Conservation (phyloP, 2,113 vertebrate species). For the Corvus moneduloides region DNA sequence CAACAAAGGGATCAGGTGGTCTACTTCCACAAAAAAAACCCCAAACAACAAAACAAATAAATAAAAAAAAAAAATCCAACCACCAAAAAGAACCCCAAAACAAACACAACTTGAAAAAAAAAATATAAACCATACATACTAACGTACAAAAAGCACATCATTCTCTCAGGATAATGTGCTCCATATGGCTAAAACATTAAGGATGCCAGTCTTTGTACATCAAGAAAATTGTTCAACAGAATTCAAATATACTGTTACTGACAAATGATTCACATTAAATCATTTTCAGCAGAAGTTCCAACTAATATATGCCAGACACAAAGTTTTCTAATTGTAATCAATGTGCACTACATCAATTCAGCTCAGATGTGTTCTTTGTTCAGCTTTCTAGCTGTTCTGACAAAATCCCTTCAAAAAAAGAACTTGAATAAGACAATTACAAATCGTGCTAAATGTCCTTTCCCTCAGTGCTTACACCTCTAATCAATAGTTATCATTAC, state of each 20-base stretch:
- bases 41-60: not conserved
- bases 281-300: not conserved
- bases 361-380: not conserved
- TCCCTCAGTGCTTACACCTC: not conserved
- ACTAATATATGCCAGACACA: not conserved
- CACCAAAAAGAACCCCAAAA: not conserved
- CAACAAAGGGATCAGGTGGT: not conserved
- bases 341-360: not conserved
- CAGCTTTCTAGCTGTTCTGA: not conserved
- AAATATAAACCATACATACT: not conserved
- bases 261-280: not conserved
- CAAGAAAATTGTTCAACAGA: not conserved
- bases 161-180: not conserved
- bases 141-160: not conserved
- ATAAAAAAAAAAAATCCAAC: not conserved
- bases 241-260: not conserved
- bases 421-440: constrained; percentile 10
- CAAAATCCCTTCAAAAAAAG: not conserved
- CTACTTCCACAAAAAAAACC: not conserved
- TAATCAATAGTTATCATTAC: not conserved
- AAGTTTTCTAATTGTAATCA: constrained; percentile 34
- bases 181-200: not conserved
- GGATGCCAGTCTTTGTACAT: not conserved
- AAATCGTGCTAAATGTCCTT: not conserved
- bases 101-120: not conserved